Evolutionary conservation across 53 echinoderm and acorn worm genomes (phyloP).

Genomic region (Temnopleurus reevesii): DNA sequence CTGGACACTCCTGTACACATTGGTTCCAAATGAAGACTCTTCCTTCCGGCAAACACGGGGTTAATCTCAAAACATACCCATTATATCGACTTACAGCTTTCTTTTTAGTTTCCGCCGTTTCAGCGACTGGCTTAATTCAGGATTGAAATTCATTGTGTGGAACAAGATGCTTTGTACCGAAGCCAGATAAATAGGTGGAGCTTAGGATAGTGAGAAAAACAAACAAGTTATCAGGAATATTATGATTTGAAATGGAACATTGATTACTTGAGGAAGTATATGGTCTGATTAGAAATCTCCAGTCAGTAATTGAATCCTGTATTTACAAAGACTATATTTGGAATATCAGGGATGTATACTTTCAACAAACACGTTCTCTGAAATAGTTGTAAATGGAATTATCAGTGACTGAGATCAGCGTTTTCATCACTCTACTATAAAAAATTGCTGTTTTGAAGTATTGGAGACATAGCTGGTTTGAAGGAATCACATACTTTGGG

Average conservation of each 20-base stretch:
- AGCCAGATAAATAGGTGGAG: slow-evolving; percentile 24
- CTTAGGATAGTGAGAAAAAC: neutral
- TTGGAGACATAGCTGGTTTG: neutral
- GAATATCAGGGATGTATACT: too few relatives aligned
- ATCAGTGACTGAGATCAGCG: too few relatives aligned
- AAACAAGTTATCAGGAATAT: neutral
- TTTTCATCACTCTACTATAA: too few relatives aligned
- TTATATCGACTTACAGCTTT: neutral
- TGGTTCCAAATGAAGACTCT: too few relatives aligned
- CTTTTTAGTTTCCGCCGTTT: neutral
- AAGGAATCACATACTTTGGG: neutral
- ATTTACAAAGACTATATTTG: neutral
- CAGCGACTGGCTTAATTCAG: neutral
- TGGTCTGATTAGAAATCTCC: neutral
- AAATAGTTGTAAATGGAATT: too few relatives aligned
- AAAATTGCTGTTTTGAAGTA: neutral
- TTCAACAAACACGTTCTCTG: too few relatives aligned
- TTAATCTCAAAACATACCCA: neutral
- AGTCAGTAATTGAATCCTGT: neutral
- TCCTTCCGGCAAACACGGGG: neutral
- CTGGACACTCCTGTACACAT: too few relatives aligned
- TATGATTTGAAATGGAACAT: neutral
- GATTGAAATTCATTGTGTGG: neutral
- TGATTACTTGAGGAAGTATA: neutral
- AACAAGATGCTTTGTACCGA: neutral